A percentile compares a stretch with the other conserved stretches of the same genome.
phyloP scores from a whole-genome alignment of 2,797 vertebrate species.

The Sitta carolinensis region DNA sequence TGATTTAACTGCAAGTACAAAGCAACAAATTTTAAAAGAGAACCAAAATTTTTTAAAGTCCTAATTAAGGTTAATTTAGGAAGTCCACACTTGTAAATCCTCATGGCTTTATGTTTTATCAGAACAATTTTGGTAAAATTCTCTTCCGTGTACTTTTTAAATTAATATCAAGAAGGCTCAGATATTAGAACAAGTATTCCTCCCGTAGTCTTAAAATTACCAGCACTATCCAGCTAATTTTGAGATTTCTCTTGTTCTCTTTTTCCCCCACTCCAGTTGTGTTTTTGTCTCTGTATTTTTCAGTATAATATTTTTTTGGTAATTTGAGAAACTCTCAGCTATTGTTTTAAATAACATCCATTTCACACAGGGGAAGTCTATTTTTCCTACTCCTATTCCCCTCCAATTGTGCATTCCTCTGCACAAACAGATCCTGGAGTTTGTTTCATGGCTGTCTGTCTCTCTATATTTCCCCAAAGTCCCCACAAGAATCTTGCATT shows the following conservation, averaged over 20 bases:
- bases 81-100: not conserved
- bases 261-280: not conserved
- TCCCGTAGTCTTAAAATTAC: not conserved
- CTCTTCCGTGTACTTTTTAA: not conserved
- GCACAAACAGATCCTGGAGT: not conserved
- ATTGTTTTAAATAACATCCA: constrained; percentile 49
- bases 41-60: not conserved
- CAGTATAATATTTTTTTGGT: not conserved
- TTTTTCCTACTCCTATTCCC: constrained; percentile 4
- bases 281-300: not conserved
- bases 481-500: constrained; percentile 48
- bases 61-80: not conserved
- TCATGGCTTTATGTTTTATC: not conserved
- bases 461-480: not conserved
- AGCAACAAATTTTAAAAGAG: not conserved
- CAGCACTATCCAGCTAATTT: not conserved
- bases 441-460: not conserved
- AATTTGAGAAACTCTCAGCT: constrained; percentile 37
- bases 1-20: not conserved
- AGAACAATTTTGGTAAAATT: not conserved
- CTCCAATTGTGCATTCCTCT: not conserved
- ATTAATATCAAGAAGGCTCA: not conserved
- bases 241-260: not conserved
- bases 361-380: not conserved
- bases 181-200: not conserved